A percentile compares a stretch with the other conserved stretches of the same genome.
phyloP scores from a whole-genome alignment of 2,797 vertebrate species.

The Hydrolagus colliei region DNA sequence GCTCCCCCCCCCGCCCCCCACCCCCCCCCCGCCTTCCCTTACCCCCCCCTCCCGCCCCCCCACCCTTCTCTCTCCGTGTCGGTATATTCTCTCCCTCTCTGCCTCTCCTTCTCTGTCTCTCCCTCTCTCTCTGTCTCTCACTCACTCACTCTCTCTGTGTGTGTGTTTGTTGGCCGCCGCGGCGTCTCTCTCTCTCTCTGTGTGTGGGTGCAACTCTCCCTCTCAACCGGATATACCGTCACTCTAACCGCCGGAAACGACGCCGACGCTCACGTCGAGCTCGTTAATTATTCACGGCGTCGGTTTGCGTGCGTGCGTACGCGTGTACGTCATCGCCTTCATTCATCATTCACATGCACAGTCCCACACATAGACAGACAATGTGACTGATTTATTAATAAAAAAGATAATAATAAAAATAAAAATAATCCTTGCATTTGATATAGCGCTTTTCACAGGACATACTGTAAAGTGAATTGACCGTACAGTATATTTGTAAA shows the following conservation, averaged over 20 bases:
- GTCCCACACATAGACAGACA: no score
- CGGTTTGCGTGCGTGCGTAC: background rate
- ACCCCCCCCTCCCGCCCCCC: background rate
- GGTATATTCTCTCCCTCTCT: background rate
- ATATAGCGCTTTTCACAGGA: no score
- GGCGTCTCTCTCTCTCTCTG: background rate
- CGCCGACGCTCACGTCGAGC: background rate
- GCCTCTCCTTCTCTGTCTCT: background rate
- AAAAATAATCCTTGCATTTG: no score
- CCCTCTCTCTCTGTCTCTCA: no score
- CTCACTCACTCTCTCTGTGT: no score
- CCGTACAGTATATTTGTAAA: no score
- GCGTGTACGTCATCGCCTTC: background rate
- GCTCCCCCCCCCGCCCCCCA: background rate
- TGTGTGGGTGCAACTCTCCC: background rate
- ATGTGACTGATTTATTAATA: no score
- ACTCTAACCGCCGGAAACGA: constrained; percentile 33
- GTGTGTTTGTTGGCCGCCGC: rapidly evolving
- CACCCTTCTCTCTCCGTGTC: background rate
- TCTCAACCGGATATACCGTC: constrained; percentile 28
- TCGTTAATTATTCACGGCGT: background rate
- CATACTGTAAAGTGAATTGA: no score
- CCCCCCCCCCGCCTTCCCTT: background rate
- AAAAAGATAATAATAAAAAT: no score
- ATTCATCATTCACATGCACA: no score